Percentiles rank a stretch among this genome's conserved stretches.
Evolutionary conservation across 2,797 vertebrate species (phyloP).

Genomic region (Trachurus trachurus): DNA sequence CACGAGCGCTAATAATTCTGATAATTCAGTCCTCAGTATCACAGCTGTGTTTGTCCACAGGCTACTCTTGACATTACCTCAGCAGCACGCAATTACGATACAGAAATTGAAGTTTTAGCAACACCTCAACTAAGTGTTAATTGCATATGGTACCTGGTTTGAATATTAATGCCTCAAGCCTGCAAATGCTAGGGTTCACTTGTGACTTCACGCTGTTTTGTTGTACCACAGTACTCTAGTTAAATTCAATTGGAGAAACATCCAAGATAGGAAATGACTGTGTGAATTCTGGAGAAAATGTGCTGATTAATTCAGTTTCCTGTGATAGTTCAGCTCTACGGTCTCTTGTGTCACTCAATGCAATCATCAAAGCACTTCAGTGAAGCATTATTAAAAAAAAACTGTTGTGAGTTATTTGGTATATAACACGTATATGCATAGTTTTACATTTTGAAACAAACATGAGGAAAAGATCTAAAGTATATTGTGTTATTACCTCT

Average conservation of each 20-base stretch:
- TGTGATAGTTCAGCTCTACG: not conserved
- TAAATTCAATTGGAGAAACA: not conserved
- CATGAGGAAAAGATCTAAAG: conserved; percentile 2
- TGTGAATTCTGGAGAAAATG: not conserved
- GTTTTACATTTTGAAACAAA: conserved; percentile 8
- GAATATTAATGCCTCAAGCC: conserved; percentile 36
- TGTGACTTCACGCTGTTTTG: not conserved
- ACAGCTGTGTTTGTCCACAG: conserved; percentile 46
- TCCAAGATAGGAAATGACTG: not conserved
- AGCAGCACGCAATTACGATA: conserved; percentile 35
- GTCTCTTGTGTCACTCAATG: not conserved
- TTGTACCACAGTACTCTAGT: not conserved
- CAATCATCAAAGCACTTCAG: not conserved
- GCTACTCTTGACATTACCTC: conserved; percentile 57
- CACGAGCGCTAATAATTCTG: conserved; percentile 10
- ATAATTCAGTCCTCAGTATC: conserved; percentile 31
- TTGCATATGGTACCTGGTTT: conserved; percentile 17
- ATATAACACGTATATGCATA: not conserved
- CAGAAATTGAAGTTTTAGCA: conserved; percentile 47
- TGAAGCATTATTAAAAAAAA: not conserved
- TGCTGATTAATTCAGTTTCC: not conserved
- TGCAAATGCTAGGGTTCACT: not conserved
- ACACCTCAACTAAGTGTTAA: conserved; percentile 30
- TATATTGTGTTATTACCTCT: conserved; percentile 34
- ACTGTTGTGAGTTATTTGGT: not conserved